These are phyloP conservation scores for Apostichopus parvimensis DNA, from an alignment of 35 echinoderm and acorn worm genomes.

Conservation along the genomic window DNA sequence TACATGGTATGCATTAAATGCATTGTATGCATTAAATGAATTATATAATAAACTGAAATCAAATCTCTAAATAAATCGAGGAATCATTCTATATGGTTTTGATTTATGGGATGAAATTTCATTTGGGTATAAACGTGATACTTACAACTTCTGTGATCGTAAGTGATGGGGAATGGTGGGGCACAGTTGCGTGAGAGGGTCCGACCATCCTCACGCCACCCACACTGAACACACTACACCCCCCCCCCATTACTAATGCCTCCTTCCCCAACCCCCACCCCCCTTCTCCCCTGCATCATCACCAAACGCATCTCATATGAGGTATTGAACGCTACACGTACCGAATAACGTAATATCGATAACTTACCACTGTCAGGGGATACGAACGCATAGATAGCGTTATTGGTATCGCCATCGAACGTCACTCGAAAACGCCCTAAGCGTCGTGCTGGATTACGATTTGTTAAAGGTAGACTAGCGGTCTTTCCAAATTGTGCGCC, in stretches of 20 bases:
- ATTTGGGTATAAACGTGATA: no score
- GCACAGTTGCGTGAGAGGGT: no score
- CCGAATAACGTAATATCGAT: background rate
- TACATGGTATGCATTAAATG: no score
- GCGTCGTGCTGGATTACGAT: background rate
- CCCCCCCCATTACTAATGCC: background rate
- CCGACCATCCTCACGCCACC: no score
- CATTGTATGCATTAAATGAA: no score
- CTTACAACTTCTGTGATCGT: no score
- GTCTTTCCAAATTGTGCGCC: background rate
- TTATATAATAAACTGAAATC: no score
- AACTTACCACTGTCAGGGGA: background rate
- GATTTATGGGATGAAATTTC: no score
- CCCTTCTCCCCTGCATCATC: background rate
- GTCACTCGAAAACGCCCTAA: background rate
- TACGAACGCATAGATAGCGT: background rate
- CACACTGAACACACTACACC: background rate
- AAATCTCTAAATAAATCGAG: no score
- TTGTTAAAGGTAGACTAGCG: background rate
- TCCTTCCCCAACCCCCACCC: background rate
- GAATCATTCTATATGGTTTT: no score
- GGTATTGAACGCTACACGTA: background rate
- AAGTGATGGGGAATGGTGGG: no score
- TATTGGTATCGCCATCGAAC: background rate
- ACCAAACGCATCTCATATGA: background rate